Conservation (phyloP, 2,888 invertebrate genomes). For the Congeria kusceri region DNA sequence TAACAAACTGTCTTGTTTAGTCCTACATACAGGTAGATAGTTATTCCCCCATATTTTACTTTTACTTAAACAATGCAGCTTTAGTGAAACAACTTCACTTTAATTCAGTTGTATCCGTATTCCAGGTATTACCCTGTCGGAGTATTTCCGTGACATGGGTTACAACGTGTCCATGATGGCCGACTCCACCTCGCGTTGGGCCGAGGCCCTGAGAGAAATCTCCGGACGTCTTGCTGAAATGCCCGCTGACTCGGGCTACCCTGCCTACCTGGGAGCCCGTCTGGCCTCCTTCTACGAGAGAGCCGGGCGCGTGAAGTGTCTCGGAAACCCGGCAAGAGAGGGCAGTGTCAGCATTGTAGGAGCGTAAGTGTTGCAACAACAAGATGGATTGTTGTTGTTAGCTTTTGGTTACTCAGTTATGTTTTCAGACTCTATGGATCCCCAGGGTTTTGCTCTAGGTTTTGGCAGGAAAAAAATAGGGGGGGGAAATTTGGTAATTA, state of each 20-base stretch:
- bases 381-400: too few relatives aligned
- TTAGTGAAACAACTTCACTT: too few relatives aligned
- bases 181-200: constrained; percentile 99
- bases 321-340: constrained; percentile 99
- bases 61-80: too few relatives aligned
- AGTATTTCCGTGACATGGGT: constrained; percentile 99
- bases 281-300: constrained; percentile 99
- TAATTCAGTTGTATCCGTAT: too few relatives aligned
- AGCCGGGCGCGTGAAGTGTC: constrained; percentile 98
- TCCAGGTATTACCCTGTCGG: constrained; percentile 98
- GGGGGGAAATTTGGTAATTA: too few relatives aligned
- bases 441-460: too few relatives aligned
- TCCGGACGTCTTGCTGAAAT: constrained; percentile 99
- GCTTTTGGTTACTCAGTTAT: too few relatives aligned
- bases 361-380: constrained; percentile 89
- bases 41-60: too few relatives aligned
- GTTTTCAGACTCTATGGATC: too few relatives aligned
- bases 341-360: constrained; percentile 99
- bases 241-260: constrained; percentile 98
- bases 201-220: constrained; percentile 99
- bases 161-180: constrained; percentile 99
- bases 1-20: too few relatives aligned
- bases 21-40: too few relatives aligned
- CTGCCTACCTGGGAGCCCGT: constrained; percentile 99
- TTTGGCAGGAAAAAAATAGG: too few relatives aligned